A percentile compares a stretch with the other conserved stretches of the same genome.
Evolutionary conservation across 2,888 invertebrate genomes (phyloP).

Genomic region (Drosophila bunnanda): DNA sequence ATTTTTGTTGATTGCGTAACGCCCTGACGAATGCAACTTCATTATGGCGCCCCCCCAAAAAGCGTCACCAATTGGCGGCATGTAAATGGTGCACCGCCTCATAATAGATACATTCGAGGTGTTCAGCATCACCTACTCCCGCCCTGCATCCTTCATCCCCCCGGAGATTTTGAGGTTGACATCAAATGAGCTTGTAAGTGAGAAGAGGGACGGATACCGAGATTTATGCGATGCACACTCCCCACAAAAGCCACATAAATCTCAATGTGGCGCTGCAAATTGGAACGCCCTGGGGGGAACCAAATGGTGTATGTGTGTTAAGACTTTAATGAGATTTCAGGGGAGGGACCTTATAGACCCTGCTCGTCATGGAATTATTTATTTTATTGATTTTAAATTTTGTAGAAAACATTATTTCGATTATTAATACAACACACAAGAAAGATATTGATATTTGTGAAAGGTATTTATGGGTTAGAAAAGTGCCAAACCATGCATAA

Average conservation of each 20-base stretch:
- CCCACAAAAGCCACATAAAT: constrained; percentile 42
- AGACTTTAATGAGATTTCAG: constrained; percentile 36
- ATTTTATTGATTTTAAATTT: not conserved
- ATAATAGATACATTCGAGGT: constrained; percentile 47
- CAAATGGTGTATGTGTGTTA: constrained; percentile 13
- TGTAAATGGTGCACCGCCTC: constrained; percentile 41
- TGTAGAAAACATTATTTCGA: not conserved
- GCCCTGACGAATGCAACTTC: constrained; percentile 43
- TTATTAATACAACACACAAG: not conserved
- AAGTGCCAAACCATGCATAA: not conserved
- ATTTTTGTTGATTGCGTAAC: constrained; percentile 47
- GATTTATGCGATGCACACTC: constrained; percentile 43
- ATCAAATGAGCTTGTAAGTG: constrained; percentile 47
- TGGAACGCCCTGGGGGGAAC: not conserved
- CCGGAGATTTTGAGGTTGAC: constrained; percentile 26
- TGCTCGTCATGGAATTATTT: not conserved
- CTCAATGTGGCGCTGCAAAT: constrained; percentile 40
- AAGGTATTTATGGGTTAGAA: not conserved
- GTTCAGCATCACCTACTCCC: constrained; percentile 5
- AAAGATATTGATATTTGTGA: not conserved
- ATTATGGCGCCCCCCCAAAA: constrained; percentile 30
- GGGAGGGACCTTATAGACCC: not conserved
- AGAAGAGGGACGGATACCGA: constrained; percentile 12
- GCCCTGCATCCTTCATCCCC: not conserved
- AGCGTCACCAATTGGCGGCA: constrained; percentile 38